Evolutionary conservation across 2,113 vertebrate genomes (phyloP), one percentile per base, ranked within the genome.

Genomic region (Condylura cristata): DNA sequence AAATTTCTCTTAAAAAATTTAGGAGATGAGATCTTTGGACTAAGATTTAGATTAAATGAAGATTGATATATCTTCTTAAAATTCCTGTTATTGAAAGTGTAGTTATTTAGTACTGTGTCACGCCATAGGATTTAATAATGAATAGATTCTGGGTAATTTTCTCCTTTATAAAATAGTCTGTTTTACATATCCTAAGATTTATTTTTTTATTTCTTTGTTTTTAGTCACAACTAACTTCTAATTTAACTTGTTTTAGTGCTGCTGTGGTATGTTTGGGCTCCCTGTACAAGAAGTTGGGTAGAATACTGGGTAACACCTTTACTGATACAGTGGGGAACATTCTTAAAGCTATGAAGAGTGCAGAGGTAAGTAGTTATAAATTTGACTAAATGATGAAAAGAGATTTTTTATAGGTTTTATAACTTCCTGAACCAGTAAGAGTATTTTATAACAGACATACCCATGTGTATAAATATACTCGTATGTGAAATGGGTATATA

Each of bases 291-390:
- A 99, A 99, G 95, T 98, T 99, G 91, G 99, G 99, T 81, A 98
- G 99, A 97, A 98, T 99, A 94, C 98, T 99, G 79, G 98, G 97
- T 95, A 98, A 98, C 93, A 99, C 98, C 95, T 99, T 99, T 97
- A 98, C 97, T 97, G 99, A 99, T 90, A 98, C 98, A 5, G 97
- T 99, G 95, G 97, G 97, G 84, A 99, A 99, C 98, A 98, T 99
- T 92, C 98, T 99, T 97, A 99, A 99, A 98, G 99, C 99, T 95
- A 98, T 99, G 98, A 99, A 99, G 98, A 99, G 98, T 97, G 99
- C 99, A 34, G 99, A 99, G 99, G 99, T 99, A 98, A 98, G 98
- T 96, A 91, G 96, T 89, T 82, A 83, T 82, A 96, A 97, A 74
- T 98, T 97, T 86, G 96, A 96, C 95, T 91, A 95, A 93, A 96